phyloP scores from a whole-genome alignment of 2,797 vertebrate species.

The Salarias fasciatus region DNA sequence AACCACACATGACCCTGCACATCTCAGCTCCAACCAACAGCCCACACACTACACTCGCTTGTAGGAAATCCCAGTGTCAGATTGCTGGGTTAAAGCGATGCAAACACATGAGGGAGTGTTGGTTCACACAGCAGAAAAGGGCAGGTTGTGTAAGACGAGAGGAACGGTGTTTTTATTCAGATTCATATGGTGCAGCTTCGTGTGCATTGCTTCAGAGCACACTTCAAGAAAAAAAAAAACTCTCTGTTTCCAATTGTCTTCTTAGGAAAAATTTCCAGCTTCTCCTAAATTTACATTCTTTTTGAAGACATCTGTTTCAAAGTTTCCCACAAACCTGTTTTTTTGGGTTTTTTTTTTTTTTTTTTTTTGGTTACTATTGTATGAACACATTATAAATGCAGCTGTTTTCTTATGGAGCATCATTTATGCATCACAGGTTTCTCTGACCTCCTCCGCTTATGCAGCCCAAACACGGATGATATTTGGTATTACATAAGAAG shows the following conservation, averaged over 20 bases:
- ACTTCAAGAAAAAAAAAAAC: neutral
- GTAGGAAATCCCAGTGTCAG: conserved; percentile 77
- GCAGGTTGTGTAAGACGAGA: conserved; percentile 45
- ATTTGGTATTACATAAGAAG: conserved; percentile 58
- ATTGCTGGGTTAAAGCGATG: conserved; percentile 67
- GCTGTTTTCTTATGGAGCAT: conserved; percentile 33
- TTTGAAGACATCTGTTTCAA: neutral
- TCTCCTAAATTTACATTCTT: no score
- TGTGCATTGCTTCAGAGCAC: conserved; percentile 10
- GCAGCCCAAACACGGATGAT: conserved; percentile 49
- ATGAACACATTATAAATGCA: conserved; percentile 21
- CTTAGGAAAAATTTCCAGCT: no score
- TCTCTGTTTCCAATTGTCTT: no score
- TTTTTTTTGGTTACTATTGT: neutral
- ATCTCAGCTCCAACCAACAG: conserved; percentile 68
- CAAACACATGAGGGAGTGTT: conserved; percentile 64
- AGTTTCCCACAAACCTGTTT: neutral
- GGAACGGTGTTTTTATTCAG: conserved; percentile 21
- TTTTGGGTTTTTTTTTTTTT: no score
- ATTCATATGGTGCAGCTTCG: conserved; percentile 21
- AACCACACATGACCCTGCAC: conserved; percentile 74
- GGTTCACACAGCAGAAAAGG: conserved; percentile 51
- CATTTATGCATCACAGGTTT: conserved; percentile 30
- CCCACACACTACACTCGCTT: conserved; percentile 74
- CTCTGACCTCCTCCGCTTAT: conserved; percentile 47